Base-by-base conservation (phyloP, 2,113 vertebrate genomes). In the Peromyscus polionotus region DNA sequence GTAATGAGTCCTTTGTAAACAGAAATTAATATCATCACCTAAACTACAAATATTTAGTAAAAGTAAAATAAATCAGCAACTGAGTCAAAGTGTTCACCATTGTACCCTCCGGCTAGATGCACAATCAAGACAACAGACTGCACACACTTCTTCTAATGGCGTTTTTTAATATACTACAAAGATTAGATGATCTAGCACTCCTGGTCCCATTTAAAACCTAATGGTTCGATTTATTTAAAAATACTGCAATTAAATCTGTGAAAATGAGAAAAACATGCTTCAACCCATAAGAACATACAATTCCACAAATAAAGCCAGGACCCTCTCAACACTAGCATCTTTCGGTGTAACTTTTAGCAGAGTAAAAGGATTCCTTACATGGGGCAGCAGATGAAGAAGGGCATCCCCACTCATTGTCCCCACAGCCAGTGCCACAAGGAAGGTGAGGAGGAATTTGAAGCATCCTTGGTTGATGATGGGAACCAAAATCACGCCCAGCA, bases 381-480 rank as follows among this genome's bases (percentile, higher is more conserved):
- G 99, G 90, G 99, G 99, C 96, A 99, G 98, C 68, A 99, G 99
- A 98, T 99, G 99, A 95, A 99, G 99, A 26, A 99, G 99, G 73
- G 99, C 99, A 51, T 99, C 99, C 48, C 99, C 99, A 48, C 99
- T 99, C 98, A 99, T 99, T 39, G 99, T 99, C 97, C 99, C 99
- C 97, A 99, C 99, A 7, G 99, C 99, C 93, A 99, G 98, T 54
- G 99, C 99, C 97, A 99, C 99, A 97, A 99, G 99, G 99, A 99
- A 99, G 89, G 99, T 99, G 98, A 99, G 99, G 95, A 99, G 99
- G 98, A 99, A 99, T 98, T 99, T 99, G 99, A 99, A 99, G 99
- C 99, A 99, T 98, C 99, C 99, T 96, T 99, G 99, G 94, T 99
- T 99, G 98, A 99, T 99, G 97, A 99, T 99, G 97, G 99, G 99